These are phyloP conservation scores for Cylas formicarius DNA, from an alignment of 1,140 invertebrate species.

Conservation along the genomic window DNA sequence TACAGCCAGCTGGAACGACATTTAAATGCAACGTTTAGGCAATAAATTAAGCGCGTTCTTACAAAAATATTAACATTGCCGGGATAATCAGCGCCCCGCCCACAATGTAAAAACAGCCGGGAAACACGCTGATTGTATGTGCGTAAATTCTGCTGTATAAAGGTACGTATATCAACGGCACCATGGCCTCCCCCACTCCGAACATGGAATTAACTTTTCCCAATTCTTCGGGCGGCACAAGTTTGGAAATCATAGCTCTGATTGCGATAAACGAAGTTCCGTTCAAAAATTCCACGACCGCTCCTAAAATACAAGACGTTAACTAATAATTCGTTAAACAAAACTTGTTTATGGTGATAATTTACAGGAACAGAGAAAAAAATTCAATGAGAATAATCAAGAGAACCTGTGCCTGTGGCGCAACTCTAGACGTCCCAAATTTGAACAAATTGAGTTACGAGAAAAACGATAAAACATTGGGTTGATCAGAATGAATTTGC, in stretches of 20 bases:
- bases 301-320: slow-evolving; percentile 46
- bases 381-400: no score
- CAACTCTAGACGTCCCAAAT: no score
- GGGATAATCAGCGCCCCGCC: slow-evolving; percentile 65
- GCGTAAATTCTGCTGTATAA: slow-evolving; percentile 69
- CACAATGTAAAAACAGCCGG: slow-evolving; percentile 72
- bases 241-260: slow-evolving; percentile 68
- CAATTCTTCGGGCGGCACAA: slow-evolving; percentile 61
- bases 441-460: no score
- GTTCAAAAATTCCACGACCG: slow-evolving; percentile 66
- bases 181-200: slow-evolving; percentile 69
- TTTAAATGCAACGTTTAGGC: slow-evolving; percentile 2
- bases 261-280: slow-evolving; percentile 72
- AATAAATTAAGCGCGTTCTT: slow-evolving; percentile 38
- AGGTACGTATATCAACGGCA: slow-evolving; percentile 69
- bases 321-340: neutral
- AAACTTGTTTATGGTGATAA: no score
- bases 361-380: neutral
- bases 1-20: slow-evolving; percentile 48
- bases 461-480: no score
- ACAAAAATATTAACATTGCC: slow-evolving; percentile 71
- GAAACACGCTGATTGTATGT: slow-evolving; percentile 60
- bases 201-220: slow-evolving; percentile 76
- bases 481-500: no score
- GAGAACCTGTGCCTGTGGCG: no score